These are phyloP conservation scores for Nyleta sp. DNA, from an alignment of 2,888 invertebrate genomes.

Conservation along the genomic window DNA sequence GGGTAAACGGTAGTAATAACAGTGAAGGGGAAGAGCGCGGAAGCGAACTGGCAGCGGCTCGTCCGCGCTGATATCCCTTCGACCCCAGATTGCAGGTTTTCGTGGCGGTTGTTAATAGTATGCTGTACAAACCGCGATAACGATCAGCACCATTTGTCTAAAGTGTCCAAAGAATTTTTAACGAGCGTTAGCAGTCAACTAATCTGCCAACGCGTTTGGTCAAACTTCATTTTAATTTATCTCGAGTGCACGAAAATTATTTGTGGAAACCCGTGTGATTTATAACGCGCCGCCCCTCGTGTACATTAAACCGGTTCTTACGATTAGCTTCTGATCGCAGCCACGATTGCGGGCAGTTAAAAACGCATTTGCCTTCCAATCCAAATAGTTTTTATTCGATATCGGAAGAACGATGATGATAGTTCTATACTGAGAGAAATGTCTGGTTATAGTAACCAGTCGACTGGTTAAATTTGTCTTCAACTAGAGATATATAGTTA, in stretches of 20 bases:
- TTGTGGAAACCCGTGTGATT: constrained; percentile 68
- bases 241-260: constrained; percentile 60
- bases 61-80: constrained; percentile 75
- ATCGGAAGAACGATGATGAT: too few species aligned
- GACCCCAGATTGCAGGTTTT: constrained; percentile 74
- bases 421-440: too few species aligned
- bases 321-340: constrained; percentile 33
- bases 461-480: too few species aligned
- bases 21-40: constrained; percentile 19
- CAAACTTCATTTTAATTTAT: constrained; percentile 65
- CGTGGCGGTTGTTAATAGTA: constrained; percentile 77
- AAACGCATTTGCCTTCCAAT: constrained; percentile 42
- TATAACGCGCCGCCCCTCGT: constrained; percentile 27
- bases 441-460: too few species aligned
- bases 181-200: constrained; percentile 66
- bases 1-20: constrained; percentile 31
- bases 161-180: constrained; percentile 72
- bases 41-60: constrained; percentile 58
- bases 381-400: too few species aligned
- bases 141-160: constrained; percentile 74
- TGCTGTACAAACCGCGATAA: constrained; percentile 73
- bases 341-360: constrained; percentile 37
- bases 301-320: constrained; percentile 43
- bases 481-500: too few species aligned
- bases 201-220: constrained; percentile 65